Percentiles rank a stretch among this genome's conserved stretches.
phyloP scores from a whole-genome alignment of 2,797 vertebrate genomes.

The Lagothrix lagotricha region DNA sequence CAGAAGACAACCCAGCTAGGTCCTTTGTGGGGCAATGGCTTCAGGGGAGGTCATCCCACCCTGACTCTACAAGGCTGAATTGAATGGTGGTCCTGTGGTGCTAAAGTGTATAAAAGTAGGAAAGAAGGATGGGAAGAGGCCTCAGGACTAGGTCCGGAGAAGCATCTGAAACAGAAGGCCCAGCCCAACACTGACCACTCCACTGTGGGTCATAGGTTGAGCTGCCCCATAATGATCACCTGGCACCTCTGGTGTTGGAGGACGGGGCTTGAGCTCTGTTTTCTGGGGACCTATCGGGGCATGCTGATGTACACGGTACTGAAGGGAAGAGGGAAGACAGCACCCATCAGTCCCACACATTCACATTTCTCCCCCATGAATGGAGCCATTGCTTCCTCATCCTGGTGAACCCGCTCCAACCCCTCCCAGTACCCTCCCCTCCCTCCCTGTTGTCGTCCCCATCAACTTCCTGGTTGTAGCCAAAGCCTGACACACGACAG shows the following conservation, averaged over 20 bases:
- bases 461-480: background rate
- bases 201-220: too few species aligned
- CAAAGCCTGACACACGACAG: background rate
- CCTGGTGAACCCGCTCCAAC: fast-evolving
- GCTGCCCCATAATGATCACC: background rate
- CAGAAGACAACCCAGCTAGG: background rate
- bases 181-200: background rate
- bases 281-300: fast-evolving
- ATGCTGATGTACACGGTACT: fast-evolving
- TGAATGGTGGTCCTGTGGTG: background rate
- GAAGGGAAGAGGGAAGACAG: background rate
- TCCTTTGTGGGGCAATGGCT: fast-evolving
- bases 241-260: background rate
- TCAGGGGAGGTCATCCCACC: background rate
- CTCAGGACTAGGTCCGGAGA: background rate
- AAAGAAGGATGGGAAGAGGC: fast-evolving
- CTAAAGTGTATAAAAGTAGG: fast-evolving
- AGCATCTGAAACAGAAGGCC: background rate
- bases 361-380: background rate
- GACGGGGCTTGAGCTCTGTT: background rate
- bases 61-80: background rate
- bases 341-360: fast-evolving
- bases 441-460: background rate
- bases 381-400: fast-evolving
- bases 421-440: background rate